A percentile compares a stretch with the other conserved stretches of the same genome.
Evolutionary conservation across 2,113 vertebrate species (phyloP).

Genomic region (Neomonachus schauinslandi): DNA sequence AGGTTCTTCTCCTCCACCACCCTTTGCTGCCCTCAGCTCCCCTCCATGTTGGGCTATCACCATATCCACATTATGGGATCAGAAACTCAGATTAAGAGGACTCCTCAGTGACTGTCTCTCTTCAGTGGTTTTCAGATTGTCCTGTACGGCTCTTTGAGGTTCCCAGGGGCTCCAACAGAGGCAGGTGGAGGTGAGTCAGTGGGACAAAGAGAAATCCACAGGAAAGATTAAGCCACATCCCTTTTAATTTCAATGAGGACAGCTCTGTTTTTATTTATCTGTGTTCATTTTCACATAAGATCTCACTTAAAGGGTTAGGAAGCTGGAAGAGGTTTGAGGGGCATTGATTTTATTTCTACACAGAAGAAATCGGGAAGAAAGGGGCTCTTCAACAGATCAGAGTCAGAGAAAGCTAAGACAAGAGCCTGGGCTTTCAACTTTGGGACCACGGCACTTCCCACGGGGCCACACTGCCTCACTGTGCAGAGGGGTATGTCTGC

Average conservation of each 20-base stretch:
- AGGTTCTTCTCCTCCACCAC: not conserved
- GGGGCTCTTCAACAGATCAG: not conserved
- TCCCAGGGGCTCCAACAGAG: not conserved
- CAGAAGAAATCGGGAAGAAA: not conserved
- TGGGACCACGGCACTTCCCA: not conserved
- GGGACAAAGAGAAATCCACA: not conserved
- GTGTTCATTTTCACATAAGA: not conserved
- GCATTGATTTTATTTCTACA: not conserved
- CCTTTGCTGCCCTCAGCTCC: not conserved
- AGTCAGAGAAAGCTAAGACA: not conserved
- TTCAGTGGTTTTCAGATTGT: not conserved
- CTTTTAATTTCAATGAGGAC: not conserved
- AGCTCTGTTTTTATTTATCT: not conserved
- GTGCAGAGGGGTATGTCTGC: accelerated
- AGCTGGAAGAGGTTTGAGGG: not conserved
- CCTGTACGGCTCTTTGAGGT: not conserved
- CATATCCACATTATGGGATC: not conserved
- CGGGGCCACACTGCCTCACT: not conserved
- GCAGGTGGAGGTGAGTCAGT: not conserved
- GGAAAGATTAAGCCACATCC: not conserved
- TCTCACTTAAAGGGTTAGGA: not conserved
- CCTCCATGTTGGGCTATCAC: not conserved
- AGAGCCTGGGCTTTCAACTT: not conserved
- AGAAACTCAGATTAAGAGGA: not conserved
- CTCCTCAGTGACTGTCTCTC: not conserved